Evolutionary conservation across 2,113 vertebrate species (phyloP), one percentile per base, ranked within the genome.

Genomic region (Chamaetylas fuelleborni): DNA sequence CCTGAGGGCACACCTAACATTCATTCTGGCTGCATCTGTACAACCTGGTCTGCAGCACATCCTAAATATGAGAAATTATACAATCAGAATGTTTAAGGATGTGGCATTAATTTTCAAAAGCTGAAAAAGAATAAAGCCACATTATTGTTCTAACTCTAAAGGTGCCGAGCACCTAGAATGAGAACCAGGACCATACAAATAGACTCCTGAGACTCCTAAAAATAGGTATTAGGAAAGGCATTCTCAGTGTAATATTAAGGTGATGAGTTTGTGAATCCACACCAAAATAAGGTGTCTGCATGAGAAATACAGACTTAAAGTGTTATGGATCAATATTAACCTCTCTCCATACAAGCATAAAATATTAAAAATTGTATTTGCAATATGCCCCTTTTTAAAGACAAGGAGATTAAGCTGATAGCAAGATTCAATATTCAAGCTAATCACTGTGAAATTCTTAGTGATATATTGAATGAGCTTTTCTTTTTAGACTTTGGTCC

Each of bases 61-160:
- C 76, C 43, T 95, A 90, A 94, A 90, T 16, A 81, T 81, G 76
- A 94, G 36, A 73, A 92, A 93, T 92, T 81, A 83, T 33, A 67
- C 31, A 48, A 78, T 90, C 64, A 57, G 60, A 78, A 71, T 56
- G 14, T 81, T 84, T 90, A 94, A 93, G 26, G 42, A 66, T 34
- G 29, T 83, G 53, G 8, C n/a, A 90, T 51, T 90, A 51, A 60
- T 88, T 90, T 96, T 81, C 28, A 33, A 42, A 94, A 50, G 33
- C 45, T 34, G 34, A 54, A 90, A 91, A 86, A 47, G 2, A 43
- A 20, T 31, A 70, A 92, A 88, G 17, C 2, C 17, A 3, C 36
- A 47, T 58, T 62, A 33, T 25, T 86, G 5, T 7, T 74, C 79
- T 66, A 84, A 36, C 31, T 78, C 64, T 56, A 28, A 69, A 84